Evolutionary conservation across 2,888 invertebrate genomes (phyloP).

Genomic region (Sabatieria punctata): DNA sequence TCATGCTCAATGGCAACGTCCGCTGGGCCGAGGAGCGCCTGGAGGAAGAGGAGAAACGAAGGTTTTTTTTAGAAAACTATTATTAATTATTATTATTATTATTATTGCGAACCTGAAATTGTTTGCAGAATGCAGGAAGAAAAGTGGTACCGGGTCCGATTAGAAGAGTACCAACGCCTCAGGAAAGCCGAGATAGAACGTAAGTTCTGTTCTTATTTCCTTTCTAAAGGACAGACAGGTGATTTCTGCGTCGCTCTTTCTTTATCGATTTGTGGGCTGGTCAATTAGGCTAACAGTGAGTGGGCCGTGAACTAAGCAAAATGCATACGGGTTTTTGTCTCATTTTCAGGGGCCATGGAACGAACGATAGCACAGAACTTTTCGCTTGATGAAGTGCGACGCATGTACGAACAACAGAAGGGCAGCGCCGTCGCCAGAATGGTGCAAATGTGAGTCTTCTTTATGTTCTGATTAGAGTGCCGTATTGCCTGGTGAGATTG

Average conservation of each 20-base stretch:
- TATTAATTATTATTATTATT: too few relatives aligned
- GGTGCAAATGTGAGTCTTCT: neutral
- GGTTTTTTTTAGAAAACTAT: too few relatives aligned
- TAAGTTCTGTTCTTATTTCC: constrained; percentile 13
- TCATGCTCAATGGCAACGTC: neutral
- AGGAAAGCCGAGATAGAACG: constrained; percentile 31
- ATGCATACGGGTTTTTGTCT: too few relatives aligned
- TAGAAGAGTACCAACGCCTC: constrained; percentile 29
- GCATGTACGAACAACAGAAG: neutral
- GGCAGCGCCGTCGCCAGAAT: neutral
- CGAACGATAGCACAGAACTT: constrained; percentile 17
- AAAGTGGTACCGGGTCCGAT: constrained; percentile 27
- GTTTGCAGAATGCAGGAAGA: constrained; percentile 27
- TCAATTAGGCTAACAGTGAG: too few relatives aligned
- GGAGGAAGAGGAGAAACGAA: neutral
- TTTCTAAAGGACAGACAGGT: neutral
- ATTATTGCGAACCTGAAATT: too few relatives aligned
- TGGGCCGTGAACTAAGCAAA: too few relatives aligned
- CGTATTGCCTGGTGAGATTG: neutral
- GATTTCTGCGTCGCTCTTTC: neutral
- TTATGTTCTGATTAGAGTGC: neutral
- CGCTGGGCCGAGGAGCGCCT: neutral
- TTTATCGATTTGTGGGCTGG: neutral
- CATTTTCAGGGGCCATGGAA: constrained; percentile 27
- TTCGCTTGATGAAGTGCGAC: constrained; percentile 18